Evolutionary conservation across 92 coral and sea anemone species (phyloP), one percentile per base, ranked within the genome.

Genomic region (Parazoanthus swiftii): DNA sequence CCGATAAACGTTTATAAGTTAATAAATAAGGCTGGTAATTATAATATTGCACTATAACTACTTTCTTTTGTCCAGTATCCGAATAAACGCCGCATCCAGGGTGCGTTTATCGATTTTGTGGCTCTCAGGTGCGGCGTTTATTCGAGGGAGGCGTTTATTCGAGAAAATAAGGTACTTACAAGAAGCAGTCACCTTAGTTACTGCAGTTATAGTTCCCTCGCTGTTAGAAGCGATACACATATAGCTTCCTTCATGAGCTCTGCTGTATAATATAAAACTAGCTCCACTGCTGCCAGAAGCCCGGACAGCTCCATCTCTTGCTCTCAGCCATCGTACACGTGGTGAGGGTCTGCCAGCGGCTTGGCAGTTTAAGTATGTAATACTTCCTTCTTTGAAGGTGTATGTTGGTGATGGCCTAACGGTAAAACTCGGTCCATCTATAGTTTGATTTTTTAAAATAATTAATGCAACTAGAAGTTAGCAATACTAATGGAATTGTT

Each of bases 191-290:
- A 84, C 10, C 7, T 20, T 16, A 10, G 79, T 71, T 25, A 4
- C 44, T 70, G 79, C 43, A 5, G 67, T 46, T 20, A 43, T 16
- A 26, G 79, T 71, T 4, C 42, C 59, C 77, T 71, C 67, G 16
- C 44, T 71, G 35, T 84, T 84, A 35, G 74, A 84, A 46, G 79
- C 87, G 25, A 84, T 20, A 44, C 87, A 84, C 29, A 71, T 72
- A 8, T 84, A 84, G n/a, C 58, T 36, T 33, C 87, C 87, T 3
- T 72, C 14, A 11, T 71, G 33, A 26, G 68, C 43, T 16, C 87
- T 72, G 0, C 9, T 46, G 46, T 36, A 72, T 4, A 46, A n/a
- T 4, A 16, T 42, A 84, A 71, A 33, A 26, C 15, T 0, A 11
- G 76, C 76, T 13, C 1, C 43, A 1, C 33, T 25, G 25, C 43